Evolutionary conservation across 1,140 invertebrate genomes (phyloP), one percentile per base, ranked within the genome.

Genomic region (Archivesica marissinica): DNA sequence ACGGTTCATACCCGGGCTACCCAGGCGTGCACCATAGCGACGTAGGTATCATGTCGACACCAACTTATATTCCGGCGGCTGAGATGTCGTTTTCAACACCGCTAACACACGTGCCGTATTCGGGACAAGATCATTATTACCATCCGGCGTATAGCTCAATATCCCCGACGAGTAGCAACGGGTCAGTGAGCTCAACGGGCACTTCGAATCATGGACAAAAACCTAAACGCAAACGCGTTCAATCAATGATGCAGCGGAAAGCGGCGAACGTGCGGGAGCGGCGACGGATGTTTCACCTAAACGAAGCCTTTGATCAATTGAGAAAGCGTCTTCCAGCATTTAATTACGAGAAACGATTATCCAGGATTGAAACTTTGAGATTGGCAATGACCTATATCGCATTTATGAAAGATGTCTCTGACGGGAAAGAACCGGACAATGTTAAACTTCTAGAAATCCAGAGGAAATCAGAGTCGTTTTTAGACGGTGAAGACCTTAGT

Each of bases 371-470:
- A 94, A 99, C 98, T 0, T 94, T 99, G 0, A 97, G 98, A 90
- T 93, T 99, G 84, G 98, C 98, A 1, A 99, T 99, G 86, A 97
- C 97, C 44, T 99, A 99, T 93, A 99, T 99, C 88, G 97, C 97
- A 50, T 99, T 99, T 94, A 99, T 99, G 98, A 96, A 97, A 75
- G 98, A 99, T 92, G 94, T 99, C 15, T 94, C 99, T 9, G 64
- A 87, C 11, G 90, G 90, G 2, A 74, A 87, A 11, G 89, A 90
- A 39, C 89, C 91, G 0, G 87, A 88, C 38, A 78, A 86, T 59
- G 87, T 91, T 17, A 86, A 89, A 61, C 81, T 90, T 0, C 68
- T 86, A 59, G 38, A 77, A 30, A 83, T 86, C 50, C 75, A 86
- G 25, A 25, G 66, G 41, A 64, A 78, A n/a, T 56, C 75, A 2